A percentile compares a stretch with the other conserved stretches of the same genome.
Evolutionary conservation across 2,113 vertebrate species (phyloP).

Genomic region (Heteronetta atricapilla): DNA sequence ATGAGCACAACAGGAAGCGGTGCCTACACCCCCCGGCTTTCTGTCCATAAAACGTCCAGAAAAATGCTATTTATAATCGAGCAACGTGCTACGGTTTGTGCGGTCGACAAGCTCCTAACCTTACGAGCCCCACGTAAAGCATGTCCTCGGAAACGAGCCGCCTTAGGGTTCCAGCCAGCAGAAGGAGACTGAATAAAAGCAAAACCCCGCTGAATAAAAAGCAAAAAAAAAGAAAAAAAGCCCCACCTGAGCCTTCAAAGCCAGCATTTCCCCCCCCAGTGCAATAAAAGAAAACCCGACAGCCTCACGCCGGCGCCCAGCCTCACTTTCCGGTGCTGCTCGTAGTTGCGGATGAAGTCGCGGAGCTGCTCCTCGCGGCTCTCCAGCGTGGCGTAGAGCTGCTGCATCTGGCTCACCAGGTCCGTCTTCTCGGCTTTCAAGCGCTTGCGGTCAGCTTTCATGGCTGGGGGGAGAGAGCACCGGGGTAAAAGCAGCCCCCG

Average conservation of each 20-base stretch:
- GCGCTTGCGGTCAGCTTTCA: constrained; percentile 96
- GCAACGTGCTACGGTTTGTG: neutral
- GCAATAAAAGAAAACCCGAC: too few species aligned
- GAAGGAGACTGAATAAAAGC: neutral
- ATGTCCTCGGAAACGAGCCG: neutral
- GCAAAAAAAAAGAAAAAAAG: too few species aligned
- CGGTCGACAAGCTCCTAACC: neutral
- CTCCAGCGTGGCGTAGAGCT: constrained; percentile 96
- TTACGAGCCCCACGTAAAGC: neutral
- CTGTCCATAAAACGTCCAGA: neutral
- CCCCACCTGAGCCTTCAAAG: too few species aligned
- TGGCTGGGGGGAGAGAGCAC: constrained; percentile 77
- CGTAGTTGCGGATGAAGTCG: constrained; percentile 97
- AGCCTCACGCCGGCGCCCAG: too few species aligned
- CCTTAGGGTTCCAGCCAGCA: neutral
- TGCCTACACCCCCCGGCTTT: neutral
- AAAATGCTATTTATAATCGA: neutral
- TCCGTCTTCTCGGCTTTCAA: constrained; percentile 94
- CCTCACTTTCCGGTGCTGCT: constrained; percentile 94
- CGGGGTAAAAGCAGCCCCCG: neutral
- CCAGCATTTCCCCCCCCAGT: neutral
- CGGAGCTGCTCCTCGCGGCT: constrained; percentile 97
- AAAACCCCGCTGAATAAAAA: too few species aligned
- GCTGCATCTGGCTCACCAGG: constrained; percentile 98
- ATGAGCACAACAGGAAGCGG: neutral